Evolutionary conservation across 2,888 invertebrate genomes (phyloP).

Genomic region (Phaonia tiefii): DNA sequence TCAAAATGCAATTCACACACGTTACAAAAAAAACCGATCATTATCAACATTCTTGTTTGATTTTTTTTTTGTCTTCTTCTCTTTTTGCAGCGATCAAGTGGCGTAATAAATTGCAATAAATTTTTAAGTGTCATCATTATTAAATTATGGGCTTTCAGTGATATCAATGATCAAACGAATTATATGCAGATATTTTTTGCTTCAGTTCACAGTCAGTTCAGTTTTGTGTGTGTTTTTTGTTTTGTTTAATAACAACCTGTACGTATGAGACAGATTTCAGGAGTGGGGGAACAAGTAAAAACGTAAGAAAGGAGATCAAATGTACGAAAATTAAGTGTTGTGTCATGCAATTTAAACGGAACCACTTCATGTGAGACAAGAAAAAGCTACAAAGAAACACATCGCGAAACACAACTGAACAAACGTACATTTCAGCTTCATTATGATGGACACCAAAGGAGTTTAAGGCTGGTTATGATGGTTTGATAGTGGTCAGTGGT

Average conservation of each 20-base stretch:
- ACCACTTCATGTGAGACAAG: slow-evolving; percentile 62
- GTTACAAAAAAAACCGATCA: slow-evolving; percentile 47
- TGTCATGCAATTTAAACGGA: slow-evolving; percentile 69
- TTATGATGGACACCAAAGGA: slow-evolving; percentile 66
- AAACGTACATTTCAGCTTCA: slow-evolving; percentile 20
- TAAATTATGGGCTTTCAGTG: slow-evolving; percentile 60
- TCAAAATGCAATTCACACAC: background rate
- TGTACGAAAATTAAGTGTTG: slow-evolving; percentile 67
- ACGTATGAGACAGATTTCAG: slow-evolving; percentile 8
- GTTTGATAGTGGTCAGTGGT: background rate
- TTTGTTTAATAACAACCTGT: slow-evolving; percentile 60
- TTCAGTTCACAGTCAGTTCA: background rate
- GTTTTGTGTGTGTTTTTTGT: slow-evolving; percentile 5
- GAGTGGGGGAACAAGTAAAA: background rate
- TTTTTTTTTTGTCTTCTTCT: too few species aligned
- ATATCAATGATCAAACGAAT: slow-evolving; percentile 57
- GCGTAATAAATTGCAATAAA: slow-evolving; percentile 65
- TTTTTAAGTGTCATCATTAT: slow-evolving; percentile 67
- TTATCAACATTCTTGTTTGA: slow-evolving; percentile 54
- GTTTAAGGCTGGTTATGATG: background rate
- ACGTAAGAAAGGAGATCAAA: slow-evolving; percentile 52
- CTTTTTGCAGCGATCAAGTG: slow-evolving; percentile 48
- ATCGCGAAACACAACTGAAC: slow-evolving; percentile 24
- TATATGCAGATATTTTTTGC: slow-evolving; percentile 36
- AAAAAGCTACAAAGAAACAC: slow-evolving; percentile 36